Evolutionary conservation across 2,888 invertebrate species (phyloP).

Genomic region (Oligia latruncula): DNA sequence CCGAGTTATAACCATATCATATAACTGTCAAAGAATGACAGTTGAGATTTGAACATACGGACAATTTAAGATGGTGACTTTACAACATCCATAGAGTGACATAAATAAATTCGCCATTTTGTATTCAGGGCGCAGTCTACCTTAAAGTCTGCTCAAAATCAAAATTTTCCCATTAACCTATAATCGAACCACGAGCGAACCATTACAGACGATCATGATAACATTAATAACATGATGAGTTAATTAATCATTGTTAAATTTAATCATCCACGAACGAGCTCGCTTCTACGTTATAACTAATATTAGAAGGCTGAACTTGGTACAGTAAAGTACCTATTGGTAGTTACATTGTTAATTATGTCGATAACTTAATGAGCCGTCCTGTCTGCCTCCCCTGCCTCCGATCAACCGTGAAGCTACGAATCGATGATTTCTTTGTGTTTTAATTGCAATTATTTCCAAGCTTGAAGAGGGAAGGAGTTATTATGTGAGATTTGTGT

Average conservation of each 20-base stretch:
- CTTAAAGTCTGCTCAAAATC: conserved; percentile 6
- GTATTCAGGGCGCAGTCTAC: not conserved
- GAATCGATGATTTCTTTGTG: conserved; percentile 54
- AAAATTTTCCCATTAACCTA: conserved; percentile 37
- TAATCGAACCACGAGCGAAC: conserved; percentile 33
- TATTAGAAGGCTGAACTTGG: conserved; percentile 36
- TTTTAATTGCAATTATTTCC: conserved; percentile 61
- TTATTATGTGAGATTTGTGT: conserved; percentile 1
- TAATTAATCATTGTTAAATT: conserved; percentile 63
- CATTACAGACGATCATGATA: conserved; percentile 53
- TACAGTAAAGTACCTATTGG: conserved; percentile 45
- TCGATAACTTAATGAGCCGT: conserved; percentile 70
- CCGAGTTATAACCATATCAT: not conserved
- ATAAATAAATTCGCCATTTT: not conserved
- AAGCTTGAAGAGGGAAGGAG: conserved; percentile 25
- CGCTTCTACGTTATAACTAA: conserved; percentile 45
- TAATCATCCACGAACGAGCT: conserved; percentile 47
- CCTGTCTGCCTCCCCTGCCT: conserved; percentile 51
- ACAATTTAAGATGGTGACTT: not conserved
- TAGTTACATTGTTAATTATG: conserved; percentile 56
- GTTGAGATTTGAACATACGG: not conserved
- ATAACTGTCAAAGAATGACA: not conserved
- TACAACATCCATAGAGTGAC: not conserved
- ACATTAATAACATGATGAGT: conserved; percentile 56
- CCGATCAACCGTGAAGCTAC: conserved; percentile 48